Evolutionary conservation across 2,113 vertebrate genomes (phyloP).

Genomic region (Sprattus sprattus): DNA sequence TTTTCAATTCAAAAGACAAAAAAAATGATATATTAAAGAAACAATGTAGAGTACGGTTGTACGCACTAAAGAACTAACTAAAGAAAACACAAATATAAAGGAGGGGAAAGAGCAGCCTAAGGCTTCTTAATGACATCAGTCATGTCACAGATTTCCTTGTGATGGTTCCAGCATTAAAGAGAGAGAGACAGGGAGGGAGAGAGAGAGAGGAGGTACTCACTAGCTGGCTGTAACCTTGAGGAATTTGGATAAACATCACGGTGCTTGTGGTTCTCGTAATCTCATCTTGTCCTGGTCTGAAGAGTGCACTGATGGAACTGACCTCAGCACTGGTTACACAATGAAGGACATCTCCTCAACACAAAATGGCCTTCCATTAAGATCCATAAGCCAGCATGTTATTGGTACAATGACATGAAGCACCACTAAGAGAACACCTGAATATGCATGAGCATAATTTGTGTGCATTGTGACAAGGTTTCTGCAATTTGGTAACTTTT

Average conservation of each 20-base stretch:
- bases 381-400: background rate
- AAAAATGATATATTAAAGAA: too few species aligned
- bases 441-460: slow-evolving; percentile 19
- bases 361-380: slow-evolving; percentile 13
- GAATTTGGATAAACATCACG: slow-evolving; percentile 1
- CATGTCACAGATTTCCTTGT: background rate
- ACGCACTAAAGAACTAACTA: too few species aligned
- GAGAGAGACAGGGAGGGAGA: background rate
- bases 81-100: background rate
- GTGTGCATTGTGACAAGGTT: slow-evolving; percentile 10
- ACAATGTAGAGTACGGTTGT: too few species aligned
- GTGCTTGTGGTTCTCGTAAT: slow-evolving; percentile 3
- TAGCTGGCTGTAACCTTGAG: slow-evolving; percentile 13
- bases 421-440: background rate
- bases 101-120: background rate
- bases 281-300: background rate
- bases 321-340: background rate
- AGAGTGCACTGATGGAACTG: background rate
- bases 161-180: background rate
- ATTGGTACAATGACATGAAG: background rate
- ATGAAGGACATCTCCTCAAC: slow-evolving; percentile 11
- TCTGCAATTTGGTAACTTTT: slow-evolving; percentile 17
- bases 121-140: background rate
- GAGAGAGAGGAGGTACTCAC: background rate
- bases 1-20: too few species aligned